A percentile compares a stretch with the other conserved stretches of the same genome.
phyloP scores from a whole-genome alignment of 2,113 vertebrate genomes.

The Uria aalge region DNA sequence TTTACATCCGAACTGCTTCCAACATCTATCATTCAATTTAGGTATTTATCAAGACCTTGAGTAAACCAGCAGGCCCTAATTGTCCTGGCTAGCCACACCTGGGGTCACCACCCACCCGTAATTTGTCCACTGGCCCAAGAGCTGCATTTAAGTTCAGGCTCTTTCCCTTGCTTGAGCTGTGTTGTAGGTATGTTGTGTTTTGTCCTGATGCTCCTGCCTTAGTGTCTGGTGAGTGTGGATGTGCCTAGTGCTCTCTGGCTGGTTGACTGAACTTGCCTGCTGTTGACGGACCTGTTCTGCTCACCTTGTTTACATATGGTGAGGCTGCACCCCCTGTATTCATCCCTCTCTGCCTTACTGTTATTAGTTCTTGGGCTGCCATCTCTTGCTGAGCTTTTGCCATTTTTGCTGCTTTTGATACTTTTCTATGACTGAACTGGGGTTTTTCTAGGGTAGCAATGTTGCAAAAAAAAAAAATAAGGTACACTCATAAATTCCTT shows the following conservation, averaged over 20 bases:
- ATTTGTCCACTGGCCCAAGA: not conserved
- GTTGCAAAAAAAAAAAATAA: not conserved
- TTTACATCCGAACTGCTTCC: not conserved
- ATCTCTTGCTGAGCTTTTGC: not conserved
- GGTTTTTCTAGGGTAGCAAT: not conserved
- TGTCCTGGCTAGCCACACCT: not conserved
- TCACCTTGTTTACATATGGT: not conserved
- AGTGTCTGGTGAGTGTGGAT: not conserved
- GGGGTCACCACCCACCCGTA: rapidly evolving
- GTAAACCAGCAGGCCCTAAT: rapidly evolving
- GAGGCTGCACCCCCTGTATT: not conserved
- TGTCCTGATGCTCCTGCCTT: not conserved
- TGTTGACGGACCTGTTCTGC: not conserved
- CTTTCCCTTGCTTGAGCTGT: not conserved
- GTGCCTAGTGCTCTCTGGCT: rapidly evolving
- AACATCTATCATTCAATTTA: not conserved
- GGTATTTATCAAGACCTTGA: not conserved
- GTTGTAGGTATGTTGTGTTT: not conserved
- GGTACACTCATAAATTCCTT: not conserved
- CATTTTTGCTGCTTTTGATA: not conserved
- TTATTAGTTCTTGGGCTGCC: not conserved
- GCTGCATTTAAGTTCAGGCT: not conserved
- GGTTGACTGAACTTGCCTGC: not conserved
- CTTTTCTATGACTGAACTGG: not conserved
- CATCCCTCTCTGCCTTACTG: not conserved